Conservation (phyloP, 92 coral and sea anemone species). For the Epizoanthus fatuus region DNA sequence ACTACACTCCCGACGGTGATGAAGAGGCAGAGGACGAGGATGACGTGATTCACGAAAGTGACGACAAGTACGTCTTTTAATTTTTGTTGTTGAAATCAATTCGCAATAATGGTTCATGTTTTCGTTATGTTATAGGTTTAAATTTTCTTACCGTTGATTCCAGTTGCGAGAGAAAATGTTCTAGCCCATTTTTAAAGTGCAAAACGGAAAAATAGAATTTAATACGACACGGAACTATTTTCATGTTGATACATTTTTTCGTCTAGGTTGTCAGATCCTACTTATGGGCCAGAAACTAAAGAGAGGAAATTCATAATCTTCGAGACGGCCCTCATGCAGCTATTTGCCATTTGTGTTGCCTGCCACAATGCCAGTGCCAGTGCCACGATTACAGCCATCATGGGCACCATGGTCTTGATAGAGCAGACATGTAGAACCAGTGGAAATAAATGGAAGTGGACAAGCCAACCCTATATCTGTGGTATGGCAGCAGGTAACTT, state of each 20-base stretch:
- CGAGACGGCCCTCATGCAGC: conserved; percentile 41
- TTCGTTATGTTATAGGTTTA: too few relatives aligned
- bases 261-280: conserved; percentile 3
- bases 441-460: conserved; percentile 45
- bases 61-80: neutral
- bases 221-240: too few relatives aligned
- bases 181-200: too few relatives aligned
- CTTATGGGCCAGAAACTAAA: conserved; percentile 24
- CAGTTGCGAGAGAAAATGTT: too few relatives aligned
- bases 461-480: conserved; percentile 45
- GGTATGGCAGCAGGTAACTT: conserved; percentile 48
- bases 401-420: conserved; percentile 37
- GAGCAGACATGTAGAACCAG: conserved; percentile 39
- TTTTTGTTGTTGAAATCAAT: too few relatives aligned
- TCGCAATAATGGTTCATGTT: too few relatives aligned
- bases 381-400: conserved; percentile 25
- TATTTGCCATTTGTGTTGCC: conserved; percentile 44
- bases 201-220: too few relatives aligned
- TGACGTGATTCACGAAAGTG: neutral
- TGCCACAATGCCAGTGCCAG: conserved; percentile 27
- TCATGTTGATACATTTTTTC: neutral
- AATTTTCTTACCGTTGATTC: too few relatives aligned
- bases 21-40: neutral
- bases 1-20: neutral
- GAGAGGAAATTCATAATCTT: conserved; percentile 55